A percentile compares a stretch with the other conserved stretches of the same genome.
Conservation (phyloP, 2,797 vertebrate species). For the Sitta carolinensis region DNA sequence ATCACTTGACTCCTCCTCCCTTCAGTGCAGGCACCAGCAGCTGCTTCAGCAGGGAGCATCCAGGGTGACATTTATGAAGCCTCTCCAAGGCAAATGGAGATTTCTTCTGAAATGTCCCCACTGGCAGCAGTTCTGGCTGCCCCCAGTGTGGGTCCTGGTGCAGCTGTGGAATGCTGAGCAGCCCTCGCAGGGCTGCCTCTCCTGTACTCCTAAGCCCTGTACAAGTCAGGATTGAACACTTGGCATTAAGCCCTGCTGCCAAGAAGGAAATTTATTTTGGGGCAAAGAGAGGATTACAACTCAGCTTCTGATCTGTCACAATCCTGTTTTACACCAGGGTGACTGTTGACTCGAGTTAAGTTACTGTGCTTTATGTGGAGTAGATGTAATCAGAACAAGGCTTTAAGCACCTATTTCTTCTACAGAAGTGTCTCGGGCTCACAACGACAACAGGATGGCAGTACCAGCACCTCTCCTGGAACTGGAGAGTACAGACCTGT, state of each 20-base stretch:
- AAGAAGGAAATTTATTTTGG: conserved; percentile 8
- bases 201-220: accelerated
- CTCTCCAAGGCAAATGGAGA: neutral
- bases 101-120: neutral
- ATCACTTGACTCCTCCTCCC: neutral
- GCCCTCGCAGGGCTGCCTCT: accelerated
- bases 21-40: neutral
- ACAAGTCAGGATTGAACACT: neutral
- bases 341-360: neutral
- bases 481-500: neutral
- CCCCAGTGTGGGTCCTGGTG: accelerated
- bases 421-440: neutral
- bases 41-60: neutral
- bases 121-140: neutral
- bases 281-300: conserved; percentile 48
- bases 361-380: neutral
- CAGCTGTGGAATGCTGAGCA: accelerated
- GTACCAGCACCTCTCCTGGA: accelerated
- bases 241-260: neutral
- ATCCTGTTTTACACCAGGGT: neutral
- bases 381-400: conserved; percentile 21
- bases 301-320: conserved; percentile 14
- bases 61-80: neutral
- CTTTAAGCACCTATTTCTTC: conserved; percentile 35
- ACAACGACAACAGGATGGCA: neutral